These are phyloP conservation scores for Drosophila funebris DNA, from an alignment of 1,140 invertebrate genomes.

Conservation along the genomic window DNA sequence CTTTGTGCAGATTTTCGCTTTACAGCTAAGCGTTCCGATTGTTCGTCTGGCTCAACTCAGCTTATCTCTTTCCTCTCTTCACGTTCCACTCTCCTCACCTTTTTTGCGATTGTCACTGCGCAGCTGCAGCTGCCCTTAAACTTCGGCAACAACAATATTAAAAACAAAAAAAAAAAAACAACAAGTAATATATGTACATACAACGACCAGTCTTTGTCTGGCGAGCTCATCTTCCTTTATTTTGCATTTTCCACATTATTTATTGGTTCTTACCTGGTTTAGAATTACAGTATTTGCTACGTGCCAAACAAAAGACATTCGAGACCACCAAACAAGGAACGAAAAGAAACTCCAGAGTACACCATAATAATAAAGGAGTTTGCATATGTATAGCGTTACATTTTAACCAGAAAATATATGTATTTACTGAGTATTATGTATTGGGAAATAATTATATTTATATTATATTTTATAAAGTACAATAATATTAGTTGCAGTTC, in stretches of 20 bases:
- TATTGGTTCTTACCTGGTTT: conserved; percentile 44
- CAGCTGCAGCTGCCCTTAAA: conserved; percentile 29
- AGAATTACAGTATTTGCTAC: conserved; percentile 49
- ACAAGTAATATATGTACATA: neutral
- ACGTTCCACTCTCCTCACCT: conserved; percentile 8
- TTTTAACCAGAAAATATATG: neutral
- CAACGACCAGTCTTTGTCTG: conserved; percentile 22
- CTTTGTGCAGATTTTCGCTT: conserved; percentile 30
- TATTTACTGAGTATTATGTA: neutral
- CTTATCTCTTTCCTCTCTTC: conserved; percentile 31
- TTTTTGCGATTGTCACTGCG: conserved; percentile 23
- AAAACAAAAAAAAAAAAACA: neutral
- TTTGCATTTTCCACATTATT: conserved; percentile 46
- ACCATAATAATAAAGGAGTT: conserved; percentile 21
- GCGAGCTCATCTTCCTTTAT: conserved; percentile 11
- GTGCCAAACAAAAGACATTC: conserved; percentile 34
- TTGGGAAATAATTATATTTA: neutral
- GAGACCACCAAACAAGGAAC: conserved; percentile 33
- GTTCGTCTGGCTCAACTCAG: conserved; percentile 28
- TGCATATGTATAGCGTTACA: neutral
- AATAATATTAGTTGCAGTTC: no score
- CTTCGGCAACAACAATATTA: conserved; percentile 8
- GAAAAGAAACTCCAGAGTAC: conserved; percentile 7
- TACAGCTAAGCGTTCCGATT: conserved; percentile 60
- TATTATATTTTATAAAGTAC: no score